Percentiles rank a stretch among this genome's conserved stretches.
phyloP scores from a whole-genome alignment of 2,888 invertebrate genomes.

The Drosophila pseudotalamancana region DNA sequence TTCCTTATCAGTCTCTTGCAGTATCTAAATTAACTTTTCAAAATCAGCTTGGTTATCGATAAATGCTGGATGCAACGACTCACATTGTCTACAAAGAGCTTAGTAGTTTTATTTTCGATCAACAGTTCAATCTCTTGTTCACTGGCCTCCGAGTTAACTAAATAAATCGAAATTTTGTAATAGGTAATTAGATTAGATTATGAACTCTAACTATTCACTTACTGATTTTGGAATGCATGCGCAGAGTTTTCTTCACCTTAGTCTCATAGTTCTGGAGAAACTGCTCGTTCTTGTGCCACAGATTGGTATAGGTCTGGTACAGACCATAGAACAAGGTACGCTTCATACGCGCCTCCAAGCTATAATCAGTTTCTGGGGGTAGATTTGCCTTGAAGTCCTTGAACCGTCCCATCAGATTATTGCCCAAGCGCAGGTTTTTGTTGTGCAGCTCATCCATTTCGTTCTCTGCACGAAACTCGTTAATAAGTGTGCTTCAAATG shows the following conservation, averaged over 20 bases:
- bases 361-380: slow-evolving; percentile 81
- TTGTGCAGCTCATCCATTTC: slow-evolving; percentile 83
- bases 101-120: slow-evolving; percentile 83
- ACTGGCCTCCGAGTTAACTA: slow-evolving; percentile 83
- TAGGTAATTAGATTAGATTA: not conserved
- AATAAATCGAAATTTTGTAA: not conserved
- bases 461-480: slow-evolving; percentile 59
- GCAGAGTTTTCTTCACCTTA: slow-evolving; percentile 83
- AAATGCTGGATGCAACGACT: slow-evolving; percentile 38
- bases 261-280: slow-evolving; percentile 83
- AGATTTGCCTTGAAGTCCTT: slow-evolving; percentile 79
- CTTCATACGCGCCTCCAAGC: slow-evolving; percentile 83
- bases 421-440: slow-evolving; percentile 82
- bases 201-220: slow-evolving; percentile 44
- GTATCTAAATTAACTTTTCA: slow-evolving; percentile 67
- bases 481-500: not conserved
- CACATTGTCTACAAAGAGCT: slow-evolving; percentile 84
- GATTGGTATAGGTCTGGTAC: slow-evolving; percentile 82
- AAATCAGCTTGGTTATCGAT: not conserved
- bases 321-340: slow-evolving; percentile 83
- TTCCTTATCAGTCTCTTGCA: slow-evolving; percentile 84
- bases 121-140: slow-evolving; percentile 84
- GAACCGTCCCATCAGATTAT: slow-evolving; percentile 82
- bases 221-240: slow-evolving; percentile 84
- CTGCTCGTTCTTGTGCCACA: slow-evolving; percentile 83